Base-by-base conservation (phyloP, 2,888 invertebrate species). In the Lasioglossum figueresi region DNA sequence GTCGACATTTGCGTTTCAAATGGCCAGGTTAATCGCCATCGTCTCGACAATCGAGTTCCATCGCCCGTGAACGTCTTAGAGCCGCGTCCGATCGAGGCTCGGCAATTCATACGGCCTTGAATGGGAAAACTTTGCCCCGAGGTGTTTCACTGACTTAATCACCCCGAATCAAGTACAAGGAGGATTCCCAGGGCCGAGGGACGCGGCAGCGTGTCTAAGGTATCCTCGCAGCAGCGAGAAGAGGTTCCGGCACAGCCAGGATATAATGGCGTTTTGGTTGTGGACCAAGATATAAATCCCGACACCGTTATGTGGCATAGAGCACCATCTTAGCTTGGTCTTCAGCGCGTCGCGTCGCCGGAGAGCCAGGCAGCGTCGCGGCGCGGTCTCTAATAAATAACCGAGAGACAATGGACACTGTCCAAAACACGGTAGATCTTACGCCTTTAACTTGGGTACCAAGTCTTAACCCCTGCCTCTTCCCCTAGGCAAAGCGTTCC, bases 371-470 rank as follows among this genome's bases (percentile, higher is more conserved):
- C 52, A 52, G 52, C 52, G 52, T 52, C 31, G 63, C 92, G 87
- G 83, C 91, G 88, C 83, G 91, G 91, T 88, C 91, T 91, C 94
- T 93, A 91, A 95, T 95, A 95, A 95, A 95, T 95, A 94, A 94
- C 92, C 93, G 89, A 89, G 79, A 94, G 93, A 95, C 95, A 95
- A 95, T 95, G 94, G 95, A 95, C 95, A 95, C 94, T 95, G 95
- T 95, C 95, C 94, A 94, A 95, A 95, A 94, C 95, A 95, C 94
- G 92, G 93, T 92, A 91, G 93, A 95, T 95, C 94, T 94, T 94
- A 91, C 92, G 93, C 93, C 94, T 94, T 93, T 92, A 94, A 94
- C 92, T 94, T 93, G 90, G 90, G 91, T 89, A 90, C 91, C 81
- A 91, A 93, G 92, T 92, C 92, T 92, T 92, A 92, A 92, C 93